Percentiles rank a stretch among this genome's conserved stretches.
Conservation (phyloP, 2,797 vertebrate genomes). For the Pseudopleuronectes americanus region DNA sequence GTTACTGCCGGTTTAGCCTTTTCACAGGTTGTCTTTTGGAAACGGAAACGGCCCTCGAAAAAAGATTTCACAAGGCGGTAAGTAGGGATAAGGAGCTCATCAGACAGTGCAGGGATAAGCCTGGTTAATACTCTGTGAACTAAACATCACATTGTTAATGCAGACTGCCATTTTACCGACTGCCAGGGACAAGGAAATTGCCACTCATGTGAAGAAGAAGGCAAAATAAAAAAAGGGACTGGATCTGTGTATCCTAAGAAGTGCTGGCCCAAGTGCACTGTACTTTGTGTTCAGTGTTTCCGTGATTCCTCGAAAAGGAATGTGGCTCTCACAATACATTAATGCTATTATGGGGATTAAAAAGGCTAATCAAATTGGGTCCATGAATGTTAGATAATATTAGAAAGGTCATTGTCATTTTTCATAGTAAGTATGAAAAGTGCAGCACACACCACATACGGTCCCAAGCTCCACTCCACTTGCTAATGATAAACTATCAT, state of each 20-base stretch:
- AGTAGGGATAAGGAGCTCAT: slow-evolving; percentile 61
- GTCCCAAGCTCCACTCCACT: slow-evolving; percentile 1
- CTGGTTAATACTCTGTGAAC: slow-evolving; percentile 66
- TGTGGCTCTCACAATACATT: slow-evolving; percentile 2
- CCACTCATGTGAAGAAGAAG: slow-evolving; percentile 47
- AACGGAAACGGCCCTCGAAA: slow-evolving; percentile 22
- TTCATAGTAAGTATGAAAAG: not conserved
- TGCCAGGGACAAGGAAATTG: slow-evolving; percentile 44
- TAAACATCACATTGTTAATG: slow-evolving; percentile 61
- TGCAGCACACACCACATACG: not conserved
- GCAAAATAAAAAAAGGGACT: not conserved
- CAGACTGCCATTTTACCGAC: slow-evolving; percentile 40
- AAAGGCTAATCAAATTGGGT: slow-evolving; percentile 16
- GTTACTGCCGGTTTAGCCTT: slow-evolving; percentile 31
- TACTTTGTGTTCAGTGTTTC: not conserved
- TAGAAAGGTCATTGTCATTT: slow-evolving; percentile 23
- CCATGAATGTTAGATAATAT: slow-evolving; percentile 28
- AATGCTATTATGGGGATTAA: slow-evolving; percentile 38
- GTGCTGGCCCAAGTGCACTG: not conserved
- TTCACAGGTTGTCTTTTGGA: slow-evolving; percentile 30
- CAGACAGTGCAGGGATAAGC: slow-evolving; percentile 65
- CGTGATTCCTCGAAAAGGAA: not conserved
- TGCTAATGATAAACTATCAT: not conserved
- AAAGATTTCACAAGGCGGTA: slow-evolving; percentile 10
- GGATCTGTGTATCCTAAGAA: slow-evolving; percentile 21